Conservation (phyloP, 1,140 invertebrate genomes). For the Drosophila pseudoananassae region DNA sequence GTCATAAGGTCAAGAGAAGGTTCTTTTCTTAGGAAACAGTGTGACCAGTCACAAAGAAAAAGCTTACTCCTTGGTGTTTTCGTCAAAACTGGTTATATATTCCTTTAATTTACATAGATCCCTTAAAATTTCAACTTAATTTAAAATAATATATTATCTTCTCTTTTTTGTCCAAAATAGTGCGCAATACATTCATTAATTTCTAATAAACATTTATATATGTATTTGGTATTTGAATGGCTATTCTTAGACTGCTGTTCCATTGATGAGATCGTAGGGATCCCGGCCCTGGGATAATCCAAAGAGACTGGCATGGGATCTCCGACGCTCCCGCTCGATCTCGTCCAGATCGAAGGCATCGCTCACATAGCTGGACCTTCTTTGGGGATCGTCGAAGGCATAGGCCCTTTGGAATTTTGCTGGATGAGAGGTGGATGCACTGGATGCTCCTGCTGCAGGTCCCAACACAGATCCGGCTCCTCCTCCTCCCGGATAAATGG, state of each 20-base stretch:
- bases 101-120: not conserved
- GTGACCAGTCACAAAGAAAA: not conserved
- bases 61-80: not conserved
- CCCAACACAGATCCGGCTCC: constrained; percentile 5
- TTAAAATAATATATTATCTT: not conserved
- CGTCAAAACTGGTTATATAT: not conserved
- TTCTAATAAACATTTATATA: not conserved
- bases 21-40: no score
- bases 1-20: no score
- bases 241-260: constrained; percentile 64
- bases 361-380: constrained; percentile 54
- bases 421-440: constrained; percentile 14
- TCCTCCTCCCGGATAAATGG: constrained; percentile 22
- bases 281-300: constrained; percentile 37
- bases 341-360: constrained; percentile 80
- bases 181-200: not conserved
- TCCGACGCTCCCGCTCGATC: constrained; percentile 75
- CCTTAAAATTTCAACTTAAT: not conserved
- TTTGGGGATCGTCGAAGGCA: constrained; percentile 75
- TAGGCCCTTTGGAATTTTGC: constrained; percentile 73
- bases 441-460: not conserved
- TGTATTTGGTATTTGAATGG: not conserved
- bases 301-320: constrained; percentile 82
- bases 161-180: not conserved
- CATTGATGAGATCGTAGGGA: constrained; percentile 76